Percentiles rank a stretch among this genome's conserved stretches.
Evolutionary conservation across 2,888 invertebrate genomes (phyloP).

Genomic region (Oligia latruncula): DNA sequence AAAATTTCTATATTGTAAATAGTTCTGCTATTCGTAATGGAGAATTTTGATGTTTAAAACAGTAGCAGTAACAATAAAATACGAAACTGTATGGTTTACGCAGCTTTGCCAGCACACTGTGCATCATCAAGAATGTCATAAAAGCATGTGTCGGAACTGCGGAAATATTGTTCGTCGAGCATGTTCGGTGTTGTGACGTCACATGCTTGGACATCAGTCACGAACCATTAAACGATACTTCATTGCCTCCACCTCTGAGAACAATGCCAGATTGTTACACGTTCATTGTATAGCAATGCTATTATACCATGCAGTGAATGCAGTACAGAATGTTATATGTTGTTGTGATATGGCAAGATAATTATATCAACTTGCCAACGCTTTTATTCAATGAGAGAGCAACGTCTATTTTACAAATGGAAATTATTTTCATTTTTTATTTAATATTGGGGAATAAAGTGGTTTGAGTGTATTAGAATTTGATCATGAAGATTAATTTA

Average conservation of each 20-base stretch:
- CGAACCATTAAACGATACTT: slow-evolving; percentile 48
- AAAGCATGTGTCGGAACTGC: slow-evolving; percentile 59
- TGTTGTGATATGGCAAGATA: slow-evolving; percentile 55
- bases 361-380: slow-evolving; percentile 59
- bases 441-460: slow-evolving; percentile 18
- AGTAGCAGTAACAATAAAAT: slow-evolving; percentile 18
- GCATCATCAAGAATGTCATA: slow-evolving; percentile 29
- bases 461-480: slow-evolving; percentile 40
- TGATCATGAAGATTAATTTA: slow-evolving; percentile 35
- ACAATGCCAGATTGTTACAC: slow-evolving; percentile 53
- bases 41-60: slow-evolving; percentile 32
- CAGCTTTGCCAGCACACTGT: slow-evolving; percentile 50
- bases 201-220: slow-evolving; percentile 50
- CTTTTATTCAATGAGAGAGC: slow-evolving; percentile 57
- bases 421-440: slow-evolving; percentile 6
- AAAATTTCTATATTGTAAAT: slow-evolving; percentile 54
- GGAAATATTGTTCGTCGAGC: slow-evolving; percentile 49
- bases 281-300: slow-evolving; percentile 58
- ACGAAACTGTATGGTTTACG: slow-evolving; percentile 27
- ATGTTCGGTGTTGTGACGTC: slow-evolving; percentile 66
- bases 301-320: slow-evolving; percentile 58
- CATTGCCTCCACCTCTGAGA: slow-evolving; percentile 50
- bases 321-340: slow-evolving; percentile 57
- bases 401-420: slow-evolving; percentile 57
- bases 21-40: slow-evolving; percentile 47